Base-by-base conservation (phyloP, 2,888 invertebrate genomes). In the Phengaris arion region DNA sequence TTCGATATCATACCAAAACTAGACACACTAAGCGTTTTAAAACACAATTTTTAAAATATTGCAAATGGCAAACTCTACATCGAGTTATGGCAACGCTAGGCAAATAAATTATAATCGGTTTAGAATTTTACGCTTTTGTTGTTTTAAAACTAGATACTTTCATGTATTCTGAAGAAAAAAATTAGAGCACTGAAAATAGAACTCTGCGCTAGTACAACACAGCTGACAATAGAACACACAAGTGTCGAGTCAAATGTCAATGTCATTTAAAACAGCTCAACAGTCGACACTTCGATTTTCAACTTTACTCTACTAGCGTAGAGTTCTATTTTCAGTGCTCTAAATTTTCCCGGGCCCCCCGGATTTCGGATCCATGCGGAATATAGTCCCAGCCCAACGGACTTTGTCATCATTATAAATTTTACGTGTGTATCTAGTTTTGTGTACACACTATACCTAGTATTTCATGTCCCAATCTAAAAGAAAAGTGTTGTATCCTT, bases 1-100 rank as follows among this genome's bases (percentile, higher is more conserved):
- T 72, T 72, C 72, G 13, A 35, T 52, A 15, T 51, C 52, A 54
- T 72, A 48, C 22, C 72, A 72, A 72, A 72, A 72, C 72, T 72
- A 72, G 72, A 72, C 35, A 72, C 72, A 72, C 72, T 35, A 13
- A 54, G 8, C 52, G 6, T 70, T 70, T 35, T 54, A n/a, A 57
- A 74, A 57, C 6, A 64, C 22, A 64, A 8, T 3, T 22, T 10
- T 35, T 59, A 22, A 22, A 22, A 22, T 10, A 9, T 59, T 35
- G 22, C 15, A 64, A 59, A 59, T 22, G 22, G 8, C 15, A 57
- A 9, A 9, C 8, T 57, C 48, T 48, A 8, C 4, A 5, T 48
- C 48, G 6, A 48, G 0, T 48, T 4, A 52, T 52, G 2, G 8
- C 52, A 52, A 52, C 10, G 10, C 12, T 52, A 59, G 22, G 10